These are phyloP conservation scores for Channallabes apus DNA, from an alignment of 2,797 vertebrate genomes.

Conservation along the genomic window DNA sequence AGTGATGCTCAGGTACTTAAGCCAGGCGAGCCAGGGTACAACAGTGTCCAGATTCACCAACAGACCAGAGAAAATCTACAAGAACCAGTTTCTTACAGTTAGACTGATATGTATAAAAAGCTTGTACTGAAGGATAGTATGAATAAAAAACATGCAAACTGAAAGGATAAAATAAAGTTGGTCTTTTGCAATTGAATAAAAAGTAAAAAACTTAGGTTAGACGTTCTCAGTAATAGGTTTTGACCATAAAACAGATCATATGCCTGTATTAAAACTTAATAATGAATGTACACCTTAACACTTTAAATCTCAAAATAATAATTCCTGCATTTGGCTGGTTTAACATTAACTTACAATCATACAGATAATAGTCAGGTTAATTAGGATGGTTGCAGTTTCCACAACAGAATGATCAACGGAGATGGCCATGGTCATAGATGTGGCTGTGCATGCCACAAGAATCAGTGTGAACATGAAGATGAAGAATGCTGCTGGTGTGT, in stretches of 20 bases:
- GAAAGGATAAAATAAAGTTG: neutral
- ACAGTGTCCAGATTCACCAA: constrained; percentile 87
- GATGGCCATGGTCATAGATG: constrained; percentile 86
- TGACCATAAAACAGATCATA: neutral
- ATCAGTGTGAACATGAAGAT: constrained; percentile 82
- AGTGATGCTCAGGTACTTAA: constrained; percentile 93
- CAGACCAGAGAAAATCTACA: constrained; percentile 89
- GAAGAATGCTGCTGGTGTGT: constrained; percentile 75
- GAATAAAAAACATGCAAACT: neutral
- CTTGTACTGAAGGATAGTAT: neutral
- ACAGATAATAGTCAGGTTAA: constrained; percentile 84
- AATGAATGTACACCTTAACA: neutral
- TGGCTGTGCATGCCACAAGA: constrained; percentile 83
- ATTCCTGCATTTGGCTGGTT: neutral
- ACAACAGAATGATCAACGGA: constrained; percentile 84
- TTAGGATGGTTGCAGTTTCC: constrained; percentile 82
- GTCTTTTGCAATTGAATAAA: neutral
- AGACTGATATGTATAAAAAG: neutral
- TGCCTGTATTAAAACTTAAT: neutral
- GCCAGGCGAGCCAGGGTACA: constrained; percentile 84
- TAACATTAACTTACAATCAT: constrained; percentile 84
- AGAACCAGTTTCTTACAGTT: constrained; percentile 37
- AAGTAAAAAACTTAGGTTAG: no score
- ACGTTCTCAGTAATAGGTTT: no score
- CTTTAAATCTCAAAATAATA: neutral